Base-by-base conservation (phyloP, 2,113 vertebrate genomes). In the Menura novaehollandiae region DNA sequence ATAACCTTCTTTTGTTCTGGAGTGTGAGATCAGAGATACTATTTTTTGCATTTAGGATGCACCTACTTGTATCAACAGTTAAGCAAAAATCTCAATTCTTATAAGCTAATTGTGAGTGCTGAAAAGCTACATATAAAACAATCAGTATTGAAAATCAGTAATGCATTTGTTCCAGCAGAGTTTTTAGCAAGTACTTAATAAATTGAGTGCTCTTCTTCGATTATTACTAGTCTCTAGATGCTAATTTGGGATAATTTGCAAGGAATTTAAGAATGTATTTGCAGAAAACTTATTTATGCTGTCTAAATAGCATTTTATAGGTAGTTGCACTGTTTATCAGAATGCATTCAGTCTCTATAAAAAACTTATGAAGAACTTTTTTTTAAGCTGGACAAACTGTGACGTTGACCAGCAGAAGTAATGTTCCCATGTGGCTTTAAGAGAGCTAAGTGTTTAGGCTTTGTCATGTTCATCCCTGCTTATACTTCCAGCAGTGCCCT, bases 111-210 rank as follows among this genome's bases (percentile, higher is more conserved):
- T 30, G 35, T 88, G 68, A 88, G 56, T 79, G 66, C 87, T 95
- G 59, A 95, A 97, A 97, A 88, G 35, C 87, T 93, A 52, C 71
- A 26, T 93, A 95, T 96, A 81, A 96, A 95, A 75, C 67, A 81
- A 8, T 86, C 71, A 83, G 89, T 96, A 91, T 66, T 91, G 84
- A 88, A 96, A 95, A 95, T 95, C 87, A 91, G 86, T 90, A 91
- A 87, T 95, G 73, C 12, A 51, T 97, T 97, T 97, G 60, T 96
- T 96, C 84, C 76, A 66, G 88, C 58, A 47, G 52, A 92, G 73
- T 81, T 97, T 97, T 97, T 95, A 96, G 95, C 73, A 89, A 74
- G 85, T 88, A 66, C 85, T 97, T 97, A 93, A 93, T 95, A 94
- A 97, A 95, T 85, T 71, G 64, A 63, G 55, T 95, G 63, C 63